Base-by-base conservation (phyloP, 2,797 vertebrate species). In the Coracias cyanogaster region DNA sequence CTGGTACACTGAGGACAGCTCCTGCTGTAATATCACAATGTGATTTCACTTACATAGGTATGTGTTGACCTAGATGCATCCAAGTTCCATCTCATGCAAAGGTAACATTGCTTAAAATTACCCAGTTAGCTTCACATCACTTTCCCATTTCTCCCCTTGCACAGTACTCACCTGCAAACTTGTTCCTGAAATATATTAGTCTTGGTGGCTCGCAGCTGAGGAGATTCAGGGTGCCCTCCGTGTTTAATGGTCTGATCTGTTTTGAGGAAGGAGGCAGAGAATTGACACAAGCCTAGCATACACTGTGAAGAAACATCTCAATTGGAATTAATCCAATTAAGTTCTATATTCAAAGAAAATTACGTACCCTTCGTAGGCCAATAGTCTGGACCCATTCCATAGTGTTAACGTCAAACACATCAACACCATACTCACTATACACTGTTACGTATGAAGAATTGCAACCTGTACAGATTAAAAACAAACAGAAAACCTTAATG, bases 321-420 rank as follows among this genome's bases (percentile, higher is more conserved):
- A 73, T 76, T 67, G 41, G 51, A 94, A 88, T 41, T 29, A 83
- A 57, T 19, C 9, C 39, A 49, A 10, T 66, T 35, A 82, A 72
- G 55, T 46, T 52, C 24, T 43, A 10, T 31, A 67, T 21, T 43
- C 61, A 62, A 79, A 55, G 48, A 74, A 73, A 90, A 87, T 31
- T 5, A 87, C 98, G 94, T 97, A 99, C 99, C 98, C 98, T 99
- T 96, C 99, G 96, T 90, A 99, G 98, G 61, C 99, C 99, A 95
- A 99, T 98, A 79, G 99, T 99, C 98, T 99, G 99, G 39, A 99
- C 98, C 99, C 99, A 99, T 65, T 99, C 99, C 93, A 98, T 98
- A 62, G 98, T 98, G 97, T 98, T 98, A 81, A 99, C 98, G 29
- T 99, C 99, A n/a, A 99, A 99, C 26, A 99, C 99, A 28, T 99